Base-by-base conservation (phyloP, 2,888 invertebrate species). In the Spisula solida region DNA sequence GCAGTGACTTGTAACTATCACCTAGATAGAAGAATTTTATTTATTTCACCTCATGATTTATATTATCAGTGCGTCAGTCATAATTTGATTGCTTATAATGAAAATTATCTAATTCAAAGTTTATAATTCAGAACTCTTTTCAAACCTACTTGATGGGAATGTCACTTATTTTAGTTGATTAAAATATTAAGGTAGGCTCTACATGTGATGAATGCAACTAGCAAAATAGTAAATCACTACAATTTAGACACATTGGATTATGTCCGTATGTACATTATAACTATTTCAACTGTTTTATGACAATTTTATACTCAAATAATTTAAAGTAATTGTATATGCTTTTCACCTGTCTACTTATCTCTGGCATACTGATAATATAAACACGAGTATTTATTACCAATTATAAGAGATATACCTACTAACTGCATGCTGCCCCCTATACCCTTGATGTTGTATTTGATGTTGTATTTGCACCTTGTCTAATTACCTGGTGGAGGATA, bases 371-470 rank as follows among this genome's bases (percentile, higher is more conserved):
- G 80, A 80, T 29, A 47, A 80, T 80, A 25, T 47, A 34, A 25
- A 12, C 48, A 48, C 8, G 51, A 82, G 16, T 34, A 82, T 34
- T 82, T 83, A 79, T 20, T 48, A 81, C 80, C 88, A 83, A 48
- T 86, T 84, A 82, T 16, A n/a, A 34, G 75, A 18, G 18, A 70
- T 70, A 31, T 48, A 81, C n/a, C 31, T 78, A 86, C 85, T 91
- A 92, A 92, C 85, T 60, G 92, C 92, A 92, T 92, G 92, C 90
- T 89, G 90, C 92, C 92, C 79, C 51, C 1, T 31, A 34, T 55
- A 56, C 86, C 81, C 25, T 86, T 81, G 81, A 70, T 85, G 85
- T 85, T 85, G 85, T 85, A 34, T n/a, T 41, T 41, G 41, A 41
- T 81, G 78, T 78, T 84, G 55, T 84, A 78, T 16, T 75, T 85